Evolutionary conservation across 53 echinoderm and acorn worm genomes (phyloP).

Genomic region (Paracentrotus lividus): DNA sequence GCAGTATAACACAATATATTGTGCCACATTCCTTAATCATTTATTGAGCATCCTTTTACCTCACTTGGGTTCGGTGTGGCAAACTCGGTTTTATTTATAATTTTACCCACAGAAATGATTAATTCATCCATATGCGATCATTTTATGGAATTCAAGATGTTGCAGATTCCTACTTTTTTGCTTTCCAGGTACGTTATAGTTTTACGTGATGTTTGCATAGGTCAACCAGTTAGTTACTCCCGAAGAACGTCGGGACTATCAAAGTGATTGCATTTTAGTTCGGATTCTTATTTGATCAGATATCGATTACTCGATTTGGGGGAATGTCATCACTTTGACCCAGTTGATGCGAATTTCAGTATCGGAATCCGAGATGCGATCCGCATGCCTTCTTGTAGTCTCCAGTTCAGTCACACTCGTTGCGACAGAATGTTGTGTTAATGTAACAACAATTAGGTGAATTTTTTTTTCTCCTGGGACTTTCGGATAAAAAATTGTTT

Average conservation of each 20-base stretch:
- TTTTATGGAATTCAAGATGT: too few species aligned
- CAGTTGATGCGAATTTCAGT: constrained; percentile 19
- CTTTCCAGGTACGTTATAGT: neutral
- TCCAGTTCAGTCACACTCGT: neutral
- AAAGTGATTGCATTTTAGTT: constrained; percentile 40
- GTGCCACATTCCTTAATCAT: too few species aligned
- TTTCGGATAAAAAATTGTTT: too few species aligned
- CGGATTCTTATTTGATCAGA: constrained; percentile 50
- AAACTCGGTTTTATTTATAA: too few species aligned
- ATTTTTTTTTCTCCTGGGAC: too few species aligned
- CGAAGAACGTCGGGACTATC: constrained; percentile 6
- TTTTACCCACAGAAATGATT: too few species aligned
- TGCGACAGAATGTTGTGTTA: too few species aligned
- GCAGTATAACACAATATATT: too few species aligned
- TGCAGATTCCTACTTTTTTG: neutral
- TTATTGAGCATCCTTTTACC: too few species aligned
- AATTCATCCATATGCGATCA: too few species aligned
- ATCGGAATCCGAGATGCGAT: constrained; percentile 39
- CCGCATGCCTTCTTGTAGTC: neutral
- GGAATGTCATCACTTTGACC: constrained; percentile 45
- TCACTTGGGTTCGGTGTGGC: too few species aligned
- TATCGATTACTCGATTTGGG: constrained; percentile 45
- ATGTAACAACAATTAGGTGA: too few species aligned
- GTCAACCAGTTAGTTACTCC: constrained; percentile 17
- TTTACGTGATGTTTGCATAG: constrained; percentile 20